phyloP scores from a whole-genome alignment of 1,140 invertebrate species.

The Campoletis sonorensis region DNA sequence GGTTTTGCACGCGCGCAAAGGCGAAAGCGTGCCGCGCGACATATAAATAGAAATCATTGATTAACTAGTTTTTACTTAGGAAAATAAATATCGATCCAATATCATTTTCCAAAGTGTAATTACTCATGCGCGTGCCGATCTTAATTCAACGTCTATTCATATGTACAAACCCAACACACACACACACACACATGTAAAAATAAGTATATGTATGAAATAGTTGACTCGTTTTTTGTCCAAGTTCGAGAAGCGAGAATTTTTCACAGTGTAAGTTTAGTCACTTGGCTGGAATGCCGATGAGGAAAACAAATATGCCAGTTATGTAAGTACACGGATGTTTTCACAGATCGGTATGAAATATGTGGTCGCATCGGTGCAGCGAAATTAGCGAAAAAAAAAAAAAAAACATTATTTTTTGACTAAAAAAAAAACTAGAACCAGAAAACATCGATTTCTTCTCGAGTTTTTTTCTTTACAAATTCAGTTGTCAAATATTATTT shows the following conservation, averaged over 20 bases:
- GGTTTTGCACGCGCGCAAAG: not conserved
- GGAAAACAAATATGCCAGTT: not conserved
- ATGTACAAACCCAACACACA: not conserved
- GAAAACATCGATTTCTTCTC: no score
- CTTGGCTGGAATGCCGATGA: not conserved
- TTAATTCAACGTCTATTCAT: not conserved
- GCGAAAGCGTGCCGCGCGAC: constrained; percentile 40
- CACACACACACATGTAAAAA: not conserved
- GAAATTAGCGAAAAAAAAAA: no score
- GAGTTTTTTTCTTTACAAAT: no score
- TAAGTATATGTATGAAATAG: not conserved
- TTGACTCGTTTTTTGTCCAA: no score
- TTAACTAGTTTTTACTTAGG: constrained; percentile 5
- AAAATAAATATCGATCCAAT: constrained; percentile 10
- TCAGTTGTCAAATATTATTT: no score
- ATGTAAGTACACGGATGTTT: constrained; percentile 4
- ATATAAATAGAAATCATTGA: constrained; percentile 21
- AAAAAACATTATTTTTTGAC: not conserved
- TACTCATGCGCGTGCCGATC: not conserved
- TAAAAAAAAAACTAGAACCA: not conserved
- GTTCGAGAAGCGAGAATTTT: not conserved
- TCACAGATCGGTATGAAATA: not conserved
- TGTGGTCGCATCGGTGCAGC: not conserved
- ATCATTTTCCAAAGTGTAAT: constrained; percentile 1
- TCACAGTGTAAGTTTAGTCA: not conserved